Evolutionary conservation across 2,113 vertebrate species (phyloP).

Genomic region (Centropus bengalensis): DNA sequence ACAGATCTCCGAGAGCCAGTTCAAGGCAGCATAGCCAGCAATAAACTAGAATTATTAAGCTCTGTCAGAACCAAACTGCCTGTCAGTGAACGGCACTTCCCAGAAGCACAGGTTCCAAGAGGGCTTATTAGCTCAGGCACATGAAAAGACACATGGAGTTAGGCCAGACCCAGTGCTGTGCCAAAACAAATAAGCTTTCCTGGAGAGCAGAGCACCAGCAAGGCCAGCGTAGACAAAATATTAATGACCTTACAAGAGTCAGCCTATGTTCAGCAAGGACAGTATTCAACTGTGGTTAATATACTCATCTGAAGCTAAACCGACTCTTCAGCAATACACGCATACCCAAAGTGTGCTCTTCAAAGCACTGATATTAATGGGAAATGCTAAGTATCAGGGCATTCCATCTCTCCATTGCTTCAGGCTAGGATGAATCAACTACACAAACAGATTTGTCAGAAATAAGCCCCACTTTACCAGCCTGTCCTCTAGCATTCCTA

Average conservation of each 20-base stretch:
- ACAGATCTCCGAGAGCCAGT: not conserved
- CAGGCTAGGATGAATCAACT: not conserved
- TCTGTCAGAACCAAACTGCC: not conserved
- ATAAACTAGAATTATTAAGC: not conserved
- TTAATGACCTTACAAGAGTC: not conserved
- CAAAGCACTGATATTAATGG: not conserved
- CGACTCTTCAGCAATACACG: not conserved
- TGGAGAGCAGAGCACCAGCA: constrained; percentile 2
- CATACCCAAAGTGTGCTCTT: not conserved
- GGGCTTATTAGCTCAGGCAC: not conserved
- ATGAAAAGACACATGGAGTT: not conserved
- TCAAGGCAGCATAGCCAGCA: not conserved
- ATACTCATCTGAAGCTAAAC: not conserved
- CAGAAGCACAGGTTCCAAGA: not conserved
- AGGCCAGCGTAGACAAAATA: not conserved
- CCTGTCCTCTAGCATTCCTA: not conserved
- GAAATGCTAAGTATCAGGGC: not conserved
- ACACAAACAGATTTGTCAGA: not conserved
- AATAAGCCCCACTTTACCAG: not conserved
- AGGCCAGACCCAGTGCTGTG: not conserved
- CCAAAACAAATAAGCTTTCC: constrained; percentile 1
- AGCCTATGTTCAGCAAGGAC: not conserved
- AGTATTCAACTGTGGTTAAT: not conserved
- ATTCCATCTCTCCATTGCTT: not conserved
- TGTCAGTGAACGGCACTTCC: not conserved